Evolutionary conservation across 2,888 invertebrate genomes (phyloP).

Genomic region (Oxytorus armatus): DNA sequence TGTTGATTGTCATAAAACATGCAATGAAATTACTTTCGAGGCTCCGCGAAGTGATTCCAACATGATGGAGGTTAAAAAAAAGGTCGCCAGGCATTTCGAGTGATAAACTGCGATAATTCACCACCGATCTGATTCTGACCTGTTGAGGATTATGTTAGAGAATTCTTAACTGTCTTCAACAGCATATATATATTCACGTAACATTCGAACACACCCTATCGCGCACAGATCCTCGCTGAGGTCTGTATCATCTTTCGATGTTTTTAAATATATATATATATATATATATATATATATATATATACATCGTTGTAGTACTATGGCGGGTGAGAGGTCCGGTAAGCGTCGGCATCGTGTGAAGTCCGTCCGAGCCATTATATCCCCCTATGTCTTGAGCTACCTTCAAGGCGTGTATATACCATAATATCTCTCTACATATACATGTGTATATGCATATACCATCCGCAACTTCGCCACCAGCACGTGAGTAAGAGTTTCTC

Average conservation of each 20-base stretch:
- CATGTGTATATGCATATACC: conserved; percentile 24
- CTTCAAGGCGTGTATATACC: conserved; percentile 76
- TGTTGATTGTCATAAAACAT: too few relatives aligned
- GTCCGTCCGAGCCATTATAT: conserved; percentile 83
- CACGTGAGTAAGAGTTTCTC: conserved; percentile 52
- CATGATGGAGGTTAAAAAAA: too few relatives aligned
- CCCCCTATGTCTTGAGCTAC: conserved; percentile 79
- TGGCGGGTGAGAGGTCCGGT: conserved; percentile 72
- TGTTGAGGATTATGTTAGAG: conserved; percentile 32
- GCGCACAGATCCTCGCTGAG: conserved; percentile 75
- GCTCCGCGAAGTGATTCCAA: neutral
- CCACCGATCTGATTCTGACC: conserved; percentile 15
- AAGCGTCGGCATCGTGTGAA: conserved; percentile 83
- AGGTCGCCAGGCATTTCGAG: neutral
- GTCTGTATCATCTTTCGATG: conserved; percentile 80
- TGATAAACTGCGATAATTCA: conserved; percentile 2
- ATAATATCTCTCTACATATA: conserved; percentile 17
- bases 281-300: neutral
- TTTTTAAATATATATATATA: neutral
- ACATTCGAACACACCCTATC: conserved; percentile 11
- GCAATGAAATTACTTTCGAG: neutral
- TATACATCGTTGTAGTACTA: neutral
- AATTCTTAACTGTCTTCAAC: conserved; percentile 41
- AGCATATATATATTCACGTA: neutral
- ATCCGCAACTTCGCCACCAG: conserved; percentile 42